Conservation (phyloP, 2,888 invertebrate species). For the Xestoiulus laeticollis region DNA sequence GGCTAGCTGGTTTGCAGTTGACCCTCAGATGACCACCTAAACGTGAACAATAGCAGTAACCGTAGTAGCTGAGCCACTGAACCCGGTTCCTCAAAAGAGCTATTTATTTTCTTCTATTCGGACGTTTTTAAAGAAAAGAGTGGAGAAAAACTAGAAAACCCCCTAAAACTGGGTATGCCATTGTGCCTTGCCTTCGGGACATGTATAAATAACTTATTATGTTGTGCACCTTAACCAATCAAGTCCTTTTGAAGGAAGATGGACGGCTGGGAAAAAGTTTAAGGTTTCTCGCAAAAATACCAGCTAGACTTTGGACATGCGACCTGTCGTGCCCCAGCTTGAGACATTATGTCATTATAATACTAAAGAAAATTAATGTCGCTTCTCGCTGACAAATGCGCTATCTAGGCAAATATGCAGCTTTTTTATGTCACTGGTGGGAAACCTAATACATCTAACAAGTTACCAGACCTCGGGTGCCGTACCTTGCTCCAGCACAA, state of each 20-base stretch:
- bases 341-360: slow-evolving; percentile 36
- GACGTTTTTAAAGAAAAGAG: slow-evolving; percentile 20
- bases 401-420: neutral
- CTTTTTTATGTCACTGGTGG: neutral
- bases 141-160: slow-evolving; percentile 13
- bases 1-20: slow-evolving; percentile 23
- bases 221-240: neutral
- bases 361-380: slow-evolving; percentile 35
- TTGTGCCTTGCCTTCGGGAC: slow-evolving; percentile 14
- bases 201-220: slow-evolving; percentile 41
- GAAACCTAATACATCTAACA: neutral
- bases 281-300: neutral
- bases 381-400: neutral
- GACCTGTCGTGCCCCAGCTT: slow-evolving; percentile 30
- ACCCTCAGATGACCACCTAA: slow-evolving; percentile 47
- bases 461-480: neutral
- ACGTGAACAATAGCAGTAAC: slow-evolving; percentile 46
- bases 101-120: slow-evolving; percentile 40
- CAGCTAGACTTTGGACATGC: neutral
- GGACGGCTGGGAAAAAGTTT: slow-evolving; percentile 28
- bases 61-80: slow-evolving; percentile 46
- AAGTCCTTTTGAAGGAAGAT: neutral
- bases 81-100: slow-evolving; percentile 34
- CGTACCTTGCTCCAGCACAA: neutral
- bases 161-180: slow-evolving; percentile 16